These are phyloP conservation scores for Clarias pachynema DNA, from an alignment of 2,797 vertebrate species.

Conservation along the genomic window DNA sequence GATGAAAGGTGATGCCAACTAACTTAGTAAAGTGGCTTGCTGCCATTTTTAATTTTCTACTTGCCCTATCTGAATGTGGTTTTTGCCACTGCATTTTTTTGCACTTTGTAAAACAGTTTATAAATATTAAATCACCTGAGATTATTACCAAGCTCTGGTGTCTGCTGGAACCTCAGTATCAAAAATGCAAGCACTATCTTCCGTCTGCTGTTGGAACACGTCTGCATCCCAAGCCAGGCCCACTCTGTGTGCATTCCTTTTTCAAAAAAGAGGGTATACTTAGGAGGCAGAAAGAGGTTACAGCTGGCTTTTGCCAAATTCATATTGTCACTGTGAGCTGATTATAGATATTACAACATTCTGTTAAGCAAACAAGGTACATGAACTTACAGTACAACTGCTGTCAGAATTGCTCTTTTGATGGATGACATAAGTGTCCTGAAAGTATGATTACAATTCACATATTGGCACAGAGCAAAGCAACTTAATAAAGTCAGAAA, in stretches of 20 bases:
- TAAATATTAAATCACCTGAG: slow-evolving; percentile 3
- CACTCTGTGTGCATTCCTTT: slow-evolving; percentile 66
- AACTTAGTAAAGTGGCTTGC: background rate
- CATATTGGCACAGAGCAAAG: background rate
- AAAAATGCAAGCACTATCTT: slow-evolving; percentile 51
- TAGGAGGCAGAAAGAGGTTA: slow-evolving; percentile 32
- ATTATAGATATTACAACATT: slow-evolving; percentile 39
- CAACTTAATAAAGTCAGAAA: background rate
- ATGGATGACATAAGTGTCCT: background rate
- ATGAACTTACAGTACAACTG: slow-evolving; percentile 2
- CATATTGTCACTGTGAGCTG: background rate
- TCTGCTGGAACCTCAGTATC: slow-evolving; percentile 33
- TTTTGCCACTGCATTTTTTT: background rate
- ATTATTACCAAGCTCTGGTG: slow-evolving; percentile 42
- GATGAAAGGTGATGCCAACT: background rate
- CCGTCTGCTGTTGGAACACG: slow-evolving; percentile 71
- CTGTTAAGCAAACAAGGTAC: background rate
- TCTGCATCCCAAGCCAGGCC: slow-evolving; percentile 55
- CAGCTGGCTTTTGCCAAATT: slow-evolving; percentile 26
- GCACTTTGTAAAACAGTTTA: slow-evolving; percentile 16
- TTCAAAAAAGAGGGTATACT: slow-evolving; percentile 50
- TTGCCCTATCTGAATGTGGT: background rate
- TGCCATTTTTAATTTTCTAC: background rate
- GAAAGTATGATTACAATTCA: background rate
- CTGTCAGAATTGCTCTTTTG: background rate